Evolutionary conservation across 2,797 vertebrate species (phyloP).

Genomic region (Acrocephalus scirpaceus): DNA sequence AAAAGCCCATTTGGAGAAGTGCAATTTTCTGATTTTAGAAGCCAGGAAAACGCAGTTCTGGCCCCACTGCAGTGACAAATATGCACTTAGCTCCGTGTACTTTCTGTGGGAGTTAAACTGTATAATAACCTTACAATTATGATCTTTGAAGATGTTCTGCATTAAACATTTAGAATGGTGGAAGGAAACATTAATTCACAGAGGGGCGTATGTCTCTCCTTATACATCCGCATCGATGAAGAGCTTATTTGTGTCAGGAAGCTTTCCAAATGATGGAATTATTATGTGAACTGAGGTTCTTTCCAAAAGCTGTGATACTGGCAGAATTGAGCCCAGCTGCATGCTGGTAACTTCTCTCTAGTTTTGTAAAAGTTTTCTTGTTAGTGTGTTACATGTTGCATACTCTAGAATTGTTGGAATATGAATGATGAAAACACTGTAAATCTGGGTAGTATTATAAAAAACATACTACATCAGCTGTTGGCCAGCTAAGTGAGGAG

Average conservation of each 20-base stretch:
- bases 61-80: slow-evolving; percentile 14
- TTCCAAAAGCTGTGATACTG: background rate
- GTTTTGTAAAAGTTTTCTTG: slow-evolving; percentile 20
- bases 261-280: slow-evolving; percentile 33
- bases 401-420: background rate
- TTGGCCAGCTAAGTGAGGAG: background rate
- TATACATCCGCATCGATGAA: background rate
- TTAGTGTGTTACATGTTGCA: background rate
- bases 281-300: background rate
- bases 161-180: slow-evolving; percentile 46
- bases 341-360: background rate
- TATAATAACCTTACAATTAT: slow-evolving; percentile 34
- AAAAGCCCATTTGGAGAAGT: slow-evolving; percentile 40
- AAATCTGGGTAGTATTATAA: background rate
- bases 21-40: slow-evolving; percentile 60
- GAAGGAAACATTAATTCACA: slow-evolving; percentile 45
- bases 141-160: slow-evolving; percentile 50
- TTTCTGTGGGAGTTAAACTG: slow-evolving; percentile 46
- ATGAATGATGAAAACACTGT: background rate
- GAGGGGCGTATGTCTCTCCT: background rate
- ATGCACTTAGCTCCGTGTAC: background rate
- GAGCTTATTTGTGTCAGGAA: slow-evolving; percentile 48
- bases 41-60: slow-evolving; percentile 33
- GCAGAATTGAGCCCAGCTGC: slow-evolving; percentile 26
- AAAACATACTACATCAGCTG: background rate